Percentiles rank a stretch among this genome's conserved stretches.
Conservation (phyloP, 2,113 vertebrate species). For the Psettodes erumei region DNA sequence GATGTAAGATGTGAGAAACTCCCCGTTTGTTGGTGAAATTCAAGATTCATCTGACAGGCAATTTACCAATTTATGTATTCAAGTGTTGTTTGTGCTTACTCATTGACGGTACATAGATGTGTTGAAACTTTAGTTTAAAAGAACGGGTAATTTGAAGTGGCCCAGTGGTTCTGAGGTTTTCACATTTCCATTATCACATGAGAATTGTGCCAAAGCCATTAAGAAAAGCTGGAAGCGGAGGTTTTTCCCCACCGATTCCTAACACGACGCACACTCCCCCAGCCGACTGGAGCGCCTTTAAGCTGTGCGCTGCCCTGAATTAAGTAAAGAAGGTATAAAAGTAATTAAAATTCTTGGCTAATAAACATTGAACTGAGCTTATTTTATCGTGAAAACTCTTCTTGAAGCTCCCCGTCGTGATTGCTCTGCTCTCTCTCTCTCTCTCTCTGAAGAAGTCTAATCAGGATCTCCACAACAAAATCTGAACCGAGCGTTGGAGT, state of each 20-base stretch:
- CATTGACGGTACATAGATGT: too few species aligned
- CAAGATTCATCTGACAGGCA: too few species aligned
- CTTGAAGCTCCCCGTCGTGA: background rate
- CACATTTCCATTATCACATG: too few species aligned
- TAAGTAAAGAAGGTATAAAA: background rate
- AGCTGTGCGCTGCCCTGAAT: background rate
- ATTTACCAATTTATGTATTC: too few species aligned
- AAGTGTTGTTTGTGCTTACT: too few species aligned
- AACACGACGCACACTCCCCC: background rate
- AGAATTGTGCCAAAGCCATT: too few species aligned
- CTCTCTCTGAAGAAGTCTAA: background rate
- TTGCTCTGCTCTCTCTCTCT: background rate
- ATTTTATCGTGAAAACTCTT: background rate
- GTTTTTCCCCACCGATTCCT: background rate
- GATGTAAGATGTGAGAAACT: too few species aligned
- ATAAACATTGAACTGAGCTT: background rate
- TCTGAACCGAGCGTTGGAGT: background rate
- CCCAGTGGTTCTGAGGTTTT: too few species aligned
- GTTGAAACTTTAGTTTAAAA: too few species aligned
- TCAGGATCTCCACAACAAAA: constrained; percentile 3
- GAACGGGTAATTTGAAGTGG: too few species aligned
- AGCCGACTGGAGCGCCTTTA: background rate
- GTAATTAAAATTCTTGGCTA: background rate
- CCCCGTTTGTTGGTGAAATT: too few species aligned
- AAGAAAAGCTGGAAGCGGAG: too few species aligned